Evolutionary conservation across 2,888 invertebrate genomes (phyloP).

Genomic region (Trachelus stipa): DNA sequence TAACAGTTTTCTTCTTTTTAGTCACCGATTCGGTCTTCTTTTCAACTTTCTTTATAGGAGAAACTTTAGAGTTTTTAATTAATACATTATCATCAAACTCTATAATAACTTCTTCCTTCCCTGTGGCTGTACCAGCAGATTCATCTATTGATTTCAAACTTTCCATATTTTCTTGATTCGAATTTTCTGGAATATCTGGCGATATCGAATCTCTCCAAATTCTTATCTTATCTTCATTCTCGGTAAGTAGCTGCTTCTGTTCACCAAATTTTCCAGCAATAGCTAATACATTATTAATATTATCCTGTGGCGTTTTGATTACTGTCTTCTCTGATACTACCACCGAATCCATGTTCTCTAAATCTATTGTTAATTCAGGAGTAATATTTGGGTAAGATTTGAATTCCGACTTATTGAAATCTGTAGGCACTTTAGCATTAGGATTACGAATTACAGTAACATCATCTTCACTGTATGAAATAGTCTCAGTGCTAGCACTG

Average conservation of each 20-base stretch:
- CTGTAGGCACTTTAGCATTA: not conserved
- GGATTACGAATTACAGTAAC: conserved; percentile 23
- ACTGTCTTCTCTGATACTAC: conserved; percentile 10
- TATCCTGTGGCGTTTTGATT: conserved; percentile 16
- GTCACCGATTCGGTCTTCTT: conserved; percentile 12
- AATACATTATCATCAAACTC: conserved; percentile 45
- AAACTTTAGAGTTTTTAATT: conserved; percentile 20
- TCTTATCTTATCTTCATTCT: conserved; percentile 41
- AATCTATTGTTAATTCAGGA: not conserved
- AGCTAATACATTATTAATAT: conserved; percentile 28
- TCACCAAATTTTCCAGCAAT: conserved; percentile 21
- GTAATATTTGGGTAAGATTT: not conserved
- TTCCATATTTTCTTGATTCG: conserved; percentile 12
- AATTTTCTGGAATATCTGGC: conserved; percentile 23
- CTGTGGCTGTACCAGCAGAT: not conserved
- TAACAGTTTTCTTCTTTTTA: conserved; percentile 26
- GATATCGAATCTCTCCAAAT: conserved; percentile 52
- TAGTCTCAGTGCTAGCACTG: conserved; percentile 14
- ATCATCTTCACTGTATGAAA: conserved; percentile 25
- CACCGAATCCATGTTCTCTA: not conserved
- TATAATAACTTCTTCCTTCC: conserved; percentile 47
- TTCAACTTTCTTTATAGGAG: conserved; percentile 23
- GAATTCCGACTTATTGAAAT: not conserved
- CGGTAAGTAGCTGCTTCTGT: conserved; percentile 18
- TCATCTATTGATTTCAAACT: conserved; percentile 6